phyloP scores from a whole-genome alignment of 2,113 vertebrate genomes.

The Tyrannus savana region DNA sequence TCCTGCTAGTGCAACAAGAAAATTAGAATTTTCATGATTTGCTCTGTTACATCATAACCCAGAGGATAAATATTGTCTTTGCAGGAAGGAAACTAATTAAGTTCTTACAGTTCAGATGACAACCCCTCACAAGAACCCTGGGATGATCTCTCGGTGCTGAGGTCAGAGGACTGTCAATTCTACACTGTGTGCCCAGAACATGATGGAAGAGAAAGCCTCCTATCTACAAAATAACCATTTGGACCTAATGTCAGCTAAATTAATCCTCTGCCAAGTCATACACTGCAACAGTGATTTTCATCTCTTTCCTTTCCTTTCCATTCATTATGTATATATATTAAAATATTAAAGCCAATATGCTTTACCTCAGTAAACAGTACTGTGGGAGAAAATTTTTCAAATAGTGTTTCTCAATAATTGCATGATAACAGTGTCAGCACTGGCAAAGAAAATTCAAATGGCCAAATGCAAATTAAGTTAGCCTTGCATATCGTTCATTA shows the following conservation, averaged over 20 bases:
- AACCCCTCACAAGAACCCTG: neutral
- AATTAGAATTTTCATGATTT: neutral
- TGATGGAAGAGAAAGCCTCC: neutral
- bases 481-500: neutral
- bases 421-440: neutral
- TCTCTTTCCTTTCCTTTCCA: neutral
- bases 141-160: neutral
- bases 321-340: slow-evolving; percentile 10
- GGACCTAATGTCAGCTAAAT: neutral
- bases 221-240: neutral
- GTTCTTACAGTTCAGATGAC: neutral
- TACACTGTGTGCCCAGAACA: neutral
- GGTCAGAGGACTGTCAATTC: neutral
- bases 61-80: neutral
- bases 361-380: slow-evolving; percentile 3
- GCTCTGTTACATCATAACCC: neutral
- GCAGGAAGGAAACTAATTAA: neutral
- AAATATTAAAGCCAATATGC: slow-evolving; percentile 4
- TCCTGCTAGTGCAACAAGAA: neutral
- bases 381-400: neutral
- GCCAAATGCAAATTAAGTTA: slow-evolving; percentile 28
- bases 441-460: slow-evolving; percentile 41
- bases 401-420: neutral
- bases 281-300: neutral
- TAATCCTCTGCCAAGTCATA: neutral